Percentiles rank a stretch among this genome's conserved stretches.
Conservation (phyloP, 2,888 invertebrate species). For the Drosophila lutescens region DNA sequence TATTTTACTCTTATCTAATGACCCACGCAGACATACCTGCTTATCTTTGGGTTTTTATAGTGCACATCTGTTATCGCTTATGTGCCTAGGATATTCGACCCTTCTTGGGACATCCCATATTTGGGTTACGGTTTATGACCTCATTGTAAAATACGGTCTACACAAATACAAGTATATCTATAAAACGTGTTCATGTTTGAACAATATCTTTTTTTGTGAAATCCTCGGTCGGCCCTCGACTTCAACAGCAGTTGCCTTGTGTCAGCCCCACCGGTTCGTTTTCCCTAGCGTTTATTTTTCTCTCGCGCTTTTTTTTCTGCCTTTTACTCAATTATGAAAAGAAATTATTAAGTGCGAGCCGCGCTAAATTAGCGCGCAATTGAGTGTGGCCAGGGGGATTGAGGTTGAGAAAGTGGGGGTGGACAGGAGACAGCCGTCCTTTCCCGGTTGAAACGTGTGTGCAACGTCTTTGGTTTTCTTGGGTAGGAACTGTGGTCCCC, state of each 20-base stretch:
- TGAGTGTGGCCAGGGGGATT: constrained; percentile 63
- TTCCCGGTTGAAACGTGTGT: constrained; percentile 28
- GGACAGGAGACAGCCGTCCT: constrained; percentile 14
- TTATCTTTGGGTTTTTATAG: no score
- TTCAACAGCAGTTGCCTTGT: constrained; percentile 20
- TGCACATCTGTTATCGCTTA: no score
- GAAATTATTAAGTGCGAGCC: constrained; percentile 79
- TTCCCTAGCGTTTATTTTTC: constrained; percentile 38
- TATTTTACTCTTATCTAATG: no score
- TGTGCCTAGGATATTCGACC: no score
- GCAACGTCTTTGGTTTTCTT: constrained; percentile 58
- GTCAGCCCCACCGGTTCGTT: constrained; percentile 13
- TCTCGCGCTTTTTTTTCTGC: constrained; percentile 27
- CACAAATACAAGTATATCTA: no score
- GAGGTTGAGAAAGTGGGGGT: constrained; percentile 4
- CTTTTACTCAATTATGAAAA: constrained; percentile 72
- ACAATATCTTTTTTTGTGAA: neutral
- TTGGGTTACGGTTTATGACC: no score
- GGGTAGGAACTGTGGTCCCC: constrained; percentile 50
- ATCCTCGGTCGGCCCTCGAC: neutral
- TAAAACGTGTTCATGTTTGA: no score
- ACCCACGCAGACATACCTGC: no score
- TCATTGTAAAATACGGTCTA: no score
- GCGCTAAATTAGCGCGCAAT: constrained; percentile 81
- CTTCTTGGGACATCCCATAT: no score